Percentiles rank a stretch among this genome's conserved stretches.
Evolutionary conservation across 2,113 vertebrate species (phyloP).

Genomic region (Anser cygnoides): DNA sequence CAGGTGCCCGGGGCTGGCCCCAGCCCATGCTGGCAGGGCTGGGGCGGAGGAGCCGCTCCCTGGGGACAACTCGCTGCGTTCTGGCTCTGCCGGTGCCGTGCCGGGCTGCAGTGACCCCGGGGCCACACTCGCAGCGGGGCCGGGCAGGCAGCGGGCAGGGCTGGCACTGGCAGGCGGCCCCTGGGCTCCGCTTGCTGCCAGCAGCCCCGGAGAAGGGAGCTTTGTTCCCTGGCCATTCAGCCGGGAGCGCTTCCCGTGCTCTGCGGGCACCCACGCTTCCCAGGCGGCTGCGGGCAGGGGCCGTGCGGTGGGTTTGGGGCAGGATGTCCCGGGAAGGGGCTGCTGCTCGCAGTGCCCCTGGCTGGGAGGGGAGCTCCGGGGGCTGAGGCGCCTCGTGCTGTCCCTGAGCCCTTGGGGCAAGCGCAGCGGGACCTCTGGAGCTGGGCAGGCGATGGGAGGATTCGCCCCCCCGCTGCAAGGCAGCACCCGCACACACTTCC

Average conservation of each 20-base stretch:
- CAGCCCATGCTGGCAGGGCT: neutral
- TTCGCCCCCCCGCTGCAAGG: rapidly evolving
- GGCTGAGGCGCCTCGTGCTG: neutral
- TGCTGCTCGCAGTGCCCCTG: rapidly evolving
- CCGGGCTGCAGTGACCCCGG: neutral
- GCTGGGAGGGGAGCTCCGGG: neutral
- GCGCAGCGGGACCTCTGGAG: rapidly evolving
- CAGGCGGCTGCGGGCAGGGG: rapidly evolving
- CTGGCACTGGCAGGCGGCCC: neutral
- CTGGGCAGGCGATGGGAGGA: rapidly evolving
- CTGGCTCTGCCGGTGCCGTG: neutral
- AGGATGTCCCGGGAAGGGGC: neutral
- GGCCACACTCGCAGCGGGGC: neutral
- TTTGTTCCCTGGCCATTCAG: slow-evolving; percentile 20
- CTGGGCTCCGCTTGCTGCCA: neutral
- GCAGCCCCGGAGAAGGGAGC: slow-evolving; percentile 22
- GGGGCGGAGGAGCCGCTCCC: neutral
- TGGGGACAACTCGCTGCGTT: rapidly evolving
- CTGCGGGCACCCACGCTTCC: neutral
- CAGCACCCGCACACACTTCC: neutral
- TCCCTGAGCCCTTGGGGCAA: neutral
- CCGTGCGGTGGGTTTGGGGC: rapidly evolving
- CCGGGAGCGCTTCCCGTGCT: neutral
- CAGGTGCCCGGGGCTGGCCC: neutral
- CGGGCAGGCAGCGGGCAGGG: neutral